Conservation (phyloP, 2,797 vertebrate genomes). For the Morus bassanus region DNA sequence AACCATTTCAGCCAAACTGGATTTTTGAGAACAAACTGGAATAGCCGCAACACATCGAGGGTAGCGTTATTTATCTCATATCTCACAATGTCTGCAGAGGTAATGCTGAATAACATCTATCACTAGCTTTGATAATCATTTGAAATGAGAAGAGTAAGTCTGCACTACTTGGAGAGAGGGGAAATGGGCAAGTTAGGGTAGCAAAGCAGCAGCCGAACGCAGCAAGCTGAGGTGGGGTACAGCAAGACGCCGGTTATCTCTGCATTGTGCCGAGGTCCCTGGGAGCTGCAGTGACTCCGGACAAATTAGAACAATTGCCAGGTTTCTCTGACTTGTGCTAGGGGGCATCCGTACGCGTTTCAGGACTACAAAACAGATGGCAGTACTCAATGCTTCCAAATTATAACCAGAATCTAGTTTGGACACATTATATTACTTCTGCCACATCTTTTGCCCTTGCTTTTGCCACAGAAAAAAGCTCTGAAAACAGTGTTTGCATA, state of each 20-base stretch:
- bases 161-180: neutral
- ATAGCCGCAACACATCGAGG: neutral
- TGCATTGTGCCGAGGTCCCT: neutral
- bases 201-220: neutral
- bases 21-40: neutral
- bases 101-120: neutral
- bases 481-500: neutral
- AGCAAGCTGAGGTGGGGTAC: neutral
- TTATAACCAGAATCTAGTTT: neutral
- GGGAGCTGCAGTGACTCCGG: neutral
- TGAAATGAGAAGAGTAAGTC: neutral
- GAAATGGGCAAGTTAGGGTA: neutral
- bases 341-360: neutral
- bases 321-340: neutral
- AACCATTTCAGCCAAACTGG: neutral
- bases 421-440: neutral
- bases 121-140: neutral
- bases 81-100: neutral
- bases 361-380: neutral
- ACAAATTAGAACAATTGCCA: neutral
- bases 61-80: neutral
- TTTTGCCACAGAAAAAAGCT: neutral
- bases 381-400: neutral
- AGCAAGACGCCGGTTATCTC: neutral
- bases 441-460: neutral